Conservation (phyloP, 2,113 vertebrate genomes). For the Illadopsis cleaveri region DNA sequence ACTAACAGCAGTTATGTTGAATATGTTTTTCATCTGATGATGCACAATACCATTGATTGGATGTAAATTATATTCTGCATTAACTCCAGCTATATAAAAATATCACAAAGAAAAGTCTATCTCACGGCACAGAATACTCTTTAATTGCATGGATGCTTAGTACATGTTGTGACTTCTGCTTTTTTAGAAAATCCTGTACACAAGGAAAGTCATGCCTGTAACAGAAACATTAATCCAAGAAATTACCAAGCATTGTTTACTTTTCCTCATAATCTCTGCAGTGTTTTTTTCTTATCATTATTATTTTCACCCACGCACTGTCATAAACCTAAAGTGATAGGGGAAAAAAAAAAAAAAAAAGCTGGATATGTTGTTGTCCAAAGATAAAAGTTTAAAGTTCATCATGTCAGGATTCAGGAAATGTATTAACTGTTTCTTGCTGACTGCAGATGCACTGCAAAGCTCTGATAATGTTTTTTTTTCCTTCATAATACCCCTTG, state of each 20-base stretch:
- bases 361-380: background rate
- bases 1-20: conserved; percentile 70
- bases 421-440: conserved; percentile 3
- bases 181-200: conserved; percentile 15
- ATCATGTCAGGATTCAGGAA: conserved; percentile 4
- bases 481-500: background rate
- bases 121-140: conserved; percentile 62
- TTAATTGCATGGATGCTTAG: conserved; percentile 69
- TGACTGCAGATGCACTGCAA: conserved; percentile 18
- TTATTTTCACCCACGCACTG: conserved; percentile 1
- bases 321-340: background rate
- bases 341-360: accelerated
- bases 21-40: conserved; percentile 71
- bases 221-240: conserved; percentile 47
- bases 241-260: conserved; percentile 49
- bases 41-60: conserved; percentile 76
- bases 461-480: background rate
- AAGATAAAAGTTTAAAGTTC: conserved; percentile 42
- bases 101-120: conserved; percentile 66
- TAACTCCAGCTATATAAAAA: conserved; percentile 70
- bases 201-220: conserved; percentile 46
- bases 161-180: conserved; percentile 65
- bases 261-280: background rate
- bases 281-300: background rate
- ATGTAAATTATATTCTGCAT: conserved; percentile 69